phyloP scores from a whole-genome alignment of 2,888 invertebrate genomes.

The Pseudococcus viburni region DNA sequence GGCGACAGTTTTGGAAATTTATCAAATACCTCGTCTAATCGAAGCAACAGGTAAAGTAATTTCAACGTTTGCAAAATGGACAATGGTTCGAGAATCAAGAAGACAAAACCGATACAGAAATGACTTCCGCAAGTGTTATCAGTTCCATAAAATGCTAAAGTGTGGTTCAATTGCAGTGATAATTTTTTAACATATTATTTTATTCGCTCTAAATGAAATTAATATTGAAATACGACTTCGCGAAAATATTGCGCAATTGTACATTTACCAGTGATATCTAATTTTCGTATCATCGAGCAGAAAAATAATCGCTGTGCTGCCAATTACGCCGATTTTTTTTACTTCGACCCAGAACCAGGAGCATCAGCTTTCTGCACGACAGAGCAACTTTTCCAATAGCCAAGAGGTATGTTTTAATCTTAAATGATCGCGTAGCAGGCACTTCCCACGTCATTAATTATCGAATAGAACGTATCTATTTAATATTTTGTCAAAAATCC shows the following conservation, averaged over 20 bases:
- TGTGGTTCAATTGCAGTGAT: background rate
- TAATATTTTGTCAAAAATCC: background rate
- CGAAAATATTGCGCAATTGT: slow-evolving; percentile 6
- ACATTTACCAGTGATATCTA: background rate
- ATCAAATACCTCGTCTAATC: no score
- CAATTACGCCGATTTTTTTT: background rate
- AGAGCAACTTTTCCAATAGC: background rate
- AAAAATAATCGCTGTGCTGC: background rate
- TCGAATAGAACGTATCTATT: background rate
- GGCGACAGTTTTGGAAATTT: background rate
- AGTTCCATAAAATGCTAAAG: background rate
- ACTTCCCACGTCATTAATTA: background rate
- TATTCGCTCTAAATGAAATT: slow-evolving; percentile 6
- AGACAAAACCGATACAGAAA: background rate
- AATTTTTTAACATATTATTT: background rate
- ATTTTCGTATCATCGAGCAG: background rate
- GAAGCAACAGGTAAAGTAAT: background rate
- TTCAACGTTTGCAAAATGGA: background rate
- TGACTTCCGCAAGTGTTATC: background rate
- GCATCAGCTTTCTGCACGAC: background rate
- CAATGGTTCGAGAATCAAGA: background rate
- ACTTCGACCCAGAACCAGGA: background rate
- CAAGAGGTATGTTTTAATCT: background rate
- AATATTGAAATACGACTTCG: background rate
- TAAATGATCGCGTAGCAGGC: background rate